These are phyloP conservation scores for Xenopus petersii DNA, from an alignment of 2,797 vertebrate species.

Conservation along the genomic window DNA sequence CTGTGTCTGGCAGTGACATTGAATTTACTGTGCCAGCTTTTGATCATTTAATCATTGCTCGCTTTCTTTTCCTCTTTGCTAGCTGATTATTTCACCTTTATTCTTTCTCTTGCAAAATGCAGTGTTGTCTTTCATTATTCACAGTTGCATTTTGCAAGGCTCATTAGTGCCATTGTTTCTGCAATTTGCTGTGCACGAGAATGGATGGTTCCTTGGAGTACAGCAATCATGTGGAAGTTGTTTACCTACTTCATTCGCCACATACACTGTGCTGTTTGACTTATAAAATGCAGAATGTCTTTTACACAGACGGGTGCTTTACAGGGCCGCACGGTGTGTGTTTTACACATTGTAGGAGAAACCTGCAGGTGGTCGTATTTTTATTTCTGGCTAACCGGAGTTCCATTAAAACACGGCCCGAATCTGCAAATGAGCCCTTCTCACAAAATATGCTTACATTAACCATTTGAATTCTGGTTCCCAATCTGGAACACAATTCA, in stretches of 20 bases:
- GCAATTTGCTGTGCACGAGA: conserved; percentile 75
- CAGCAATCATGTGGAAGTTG: conserved; percentile 81
- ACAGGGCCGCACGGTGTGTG: conserved; percentile 56
- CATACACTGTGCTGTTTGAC: conserved; percentile 83
- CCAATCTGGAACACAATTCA: too few relatives aligned
- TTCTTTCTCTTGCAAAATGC: conserved; percentile 93
- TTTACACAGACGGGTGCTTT: conserved; percentile 62
- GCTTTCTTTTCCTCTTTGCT: conserved; percentile 92
- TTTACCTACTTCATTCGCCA: conserved; percentile 84
- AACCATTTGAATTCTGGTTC: neutral
- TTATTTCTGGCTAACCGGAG: conserved; percentile 53
- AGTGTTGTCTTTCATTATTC: conserved; percentile 94
- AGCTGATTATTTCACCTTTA: conserved; percentile 95
- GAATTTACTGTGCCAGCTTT: conserved; percentile 96
- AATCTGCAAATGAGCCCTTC: conserved; percentile 33
- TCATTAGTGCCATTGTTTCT: conserved; percentile 90
- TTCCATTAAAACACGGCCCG: conserved; percentile 38
- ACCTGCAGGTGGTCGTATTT: conserved; percentile 62
- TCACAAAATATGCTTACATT: neutral
- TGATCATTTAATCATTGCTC: conserved; percentile 99
- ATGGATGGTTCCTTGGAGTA: conserved; percentile 79
- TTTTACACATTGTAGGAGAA: conserved; percentile 62
- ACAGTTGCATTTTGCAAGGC: conserved; percentile 82
- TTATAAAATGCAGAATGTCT: conserved; percentile 67
- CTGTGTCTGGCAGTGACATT: conserved; percentile 97